A percentile compares a stretch with the other conserved stretches of the same genome.
These are phyloP conservation scores for Herpailurus yagouaroundi DNA, from an alignment of 2,113 vertebrate species.

Conservation along the genomic window DNA sequence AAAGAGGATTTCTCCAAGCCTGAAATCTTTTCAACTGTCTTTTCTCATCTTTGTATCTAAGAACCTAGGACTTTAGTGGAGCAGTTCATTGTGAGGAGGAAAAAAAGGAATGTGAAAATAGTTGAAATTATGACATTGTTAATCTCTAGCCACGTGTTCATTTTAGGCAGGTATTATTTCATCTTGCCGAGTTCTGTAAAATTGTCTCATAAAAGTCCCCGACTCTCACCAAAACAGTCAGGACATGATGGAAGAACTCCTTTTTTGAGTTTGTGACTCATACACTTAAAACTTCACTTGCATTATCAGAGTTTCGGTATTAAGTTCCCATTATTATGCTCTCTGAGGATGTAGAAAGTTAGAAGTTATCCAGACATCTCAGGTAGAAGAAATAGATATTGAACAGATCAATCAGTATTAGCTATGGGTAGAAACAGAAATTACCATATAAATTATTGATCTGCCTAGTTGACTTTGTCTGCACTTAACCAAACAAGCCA, in stretches of 20 bases:
- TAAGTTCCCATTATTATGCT: conserved; percentile 56
- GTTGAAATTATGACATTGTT: not conserved
- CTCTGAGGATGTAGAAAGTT: conserved; percentile 46
- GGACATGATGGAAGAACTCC: conserved; percentile 12
- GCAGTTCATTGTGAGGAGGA: not conserved
- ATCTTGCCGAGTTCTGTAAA: conserved; percentile 62
- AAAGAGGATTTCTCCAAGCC: not conserved
- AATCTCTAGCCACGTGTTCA: not conserved
- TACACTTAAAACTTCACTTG: conserved; percentile 19
- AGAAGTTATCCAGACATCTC: conserved; percentile 33
- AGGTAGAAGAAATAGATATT: conserved; percentile 30
- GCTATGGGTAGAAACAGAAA: conserved; percentile 22
- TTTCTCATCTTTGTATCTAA: conserved; percentile 1
- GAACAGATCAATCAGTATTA: conserved; percentile 22
- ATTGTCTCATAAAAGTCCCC: conserved; percentile 64
- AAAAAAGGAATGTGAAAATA: conserved; percentile 34
- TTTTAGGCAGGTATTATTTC: conserved; percentile 20
- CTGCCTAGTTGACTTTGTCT: conserved; percentile 14
- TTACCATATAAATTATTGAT: conserved; percentile 32
- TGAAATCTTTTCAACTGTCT: not conserved
- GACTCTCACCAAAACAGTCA: conserved; percentile 45
- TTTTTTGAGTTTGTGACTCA: conserved; percentile 64
- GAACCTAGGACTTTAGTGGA: not conserved
- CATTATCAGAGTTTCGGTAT: conserved; percentile 52
- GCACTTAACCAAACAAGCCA: conserved; percentile 19